Base-by-base conservation (phyloP, 2,113 vertebrate genomes). In the Jacana jacana region DNA sequence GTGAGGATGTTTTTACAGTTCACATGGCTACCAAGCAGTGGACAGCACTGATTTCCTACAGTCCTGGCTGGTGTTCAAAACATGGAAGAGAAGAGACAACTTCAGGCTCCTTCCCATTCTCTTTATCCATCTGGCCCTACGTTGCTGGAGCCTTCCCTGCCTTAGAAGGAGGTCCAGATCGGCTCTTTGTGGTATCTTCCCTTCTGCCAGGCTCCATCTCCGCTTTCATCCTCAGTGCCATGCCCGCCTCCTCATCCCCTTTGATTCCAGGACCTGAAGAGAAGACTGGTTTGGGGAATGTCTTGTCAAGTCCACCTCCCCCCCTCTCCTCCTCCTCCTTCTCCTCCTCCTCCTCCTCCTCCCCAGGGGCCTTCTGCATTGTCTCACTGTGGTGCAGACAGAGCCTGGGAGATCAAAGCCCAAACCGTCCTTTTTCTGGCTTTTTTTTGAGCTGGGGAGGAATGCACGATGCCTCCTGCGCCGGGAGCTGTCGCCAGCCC, bases 331-430 rank as follows among this genome's bases (percentile, higher is more conserved):
- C 93, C 95, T 88, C 88, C 77, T 76, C 64, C 80, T 82, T 84
- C 95, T 90, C 88, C 77, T 80, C 60, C 80, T 91, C 93, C 95
- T 44, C 42, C 42, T 90, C 86, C 72, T 80, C 65, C 77, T 91
- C 93, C 95, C 91, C 85, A 83, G 17, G 93, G 93, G 78, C 92
- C 75, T 92, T 85, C 92, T 88, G 88, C 91, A 57, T 89, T 46
- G 95, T 93, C 95, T 97, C 93, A 6, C 85, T 39, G 94, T 48
- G 94, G 93, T 10, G 89, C 93, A 97, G 96, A 96, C 95, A 42
- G 94, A 83, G 85, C 81, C 51, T 3, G 14, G 49, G 55, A 96
- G 76, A 96, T 97, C 96, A 96, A 96, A 97, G 95, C 86, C 68
- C 82, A 52, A 58, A 60, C 76, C 37, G 81, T 39, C 68, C 88